Evolutionary conservation across 1,140 invertebrate species (phyloP), one percentile per base, ranked within the genome.

Genomic region (Olivierus martensii): DNA sequence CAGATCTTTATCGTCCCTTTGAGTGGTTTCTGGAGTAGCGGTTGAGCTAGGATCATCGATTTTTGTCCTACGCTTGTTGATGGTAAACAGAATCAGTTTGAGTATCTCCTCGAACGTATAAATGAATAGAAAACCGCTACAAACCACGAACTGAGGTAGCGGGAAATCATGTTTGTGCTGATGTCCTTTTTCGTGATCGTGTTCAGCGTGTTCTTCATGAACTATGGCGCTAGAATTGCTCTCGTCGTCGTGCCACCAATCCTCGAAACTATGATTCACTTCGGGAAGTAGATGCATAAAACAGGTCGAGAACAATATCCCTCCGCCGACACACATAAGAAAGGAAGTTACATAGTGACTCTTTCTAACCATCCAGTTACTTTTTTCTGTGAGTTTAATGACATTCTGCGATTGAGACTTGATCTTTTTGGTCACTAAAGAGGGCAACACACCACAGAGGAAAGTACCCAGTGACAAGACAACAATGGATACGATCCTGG

Each of bases 201-300:
- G 34, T 0, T 48, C n/a, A 12, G n/a, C 15, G 2, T 36, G 17
- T 21, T 3, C 50, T 10, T 19, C 42, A 37, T 38, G 17, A 15
- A 9, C 12, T 3, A 3, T 11, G 9, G 48, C 22, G 10, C 9
- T 5, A 3, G 22, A 28, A 14, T 11, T 15, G 4, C 52, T 54
- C 3, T 76, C 74, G 60, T 78, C 76, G 14, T 71, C 58, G 15
- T 76, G 70, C 10, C 78, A 71, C 17, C 45, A 28, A 0, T 46
- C 28, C 50, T 57, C 55, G 21, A 57, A 57, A 2, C 39, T 46
- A 45, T 85, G 83, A 49, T 77, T 74, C 0, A 83, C 77, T 69
- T 91, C 87, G n/a, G 86, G 85, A 18, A 91, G 68, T 69, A 91
- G 83, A 66, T 91, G 87, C 2, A 86, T 71, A 38, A 87, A 67